phyloP scores from a whole-genome alignment of 2,888 invertebrate genomes.

The Oligia latruncula region DNA sequence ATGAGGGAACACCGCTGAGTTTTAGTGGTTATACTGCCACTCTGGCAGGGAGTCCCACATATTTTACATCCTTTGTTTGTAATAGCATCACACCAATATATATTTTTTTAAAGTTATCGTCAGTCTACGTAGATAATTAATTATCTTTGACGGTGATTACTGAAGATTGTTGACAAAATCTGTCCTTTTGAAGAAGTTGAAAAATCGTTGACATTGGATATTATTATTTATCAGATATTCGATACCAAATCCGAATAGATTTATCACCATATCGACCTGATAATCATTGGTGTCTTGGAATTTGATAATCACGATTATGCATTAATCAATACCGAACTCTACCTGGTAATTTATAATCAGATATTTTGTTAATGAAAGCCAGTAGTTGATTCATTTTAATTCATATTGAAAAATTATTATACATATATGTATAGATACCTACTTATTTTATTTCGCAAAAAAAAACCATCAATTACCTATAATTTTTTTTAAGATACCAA shows the following conservation, averaged over 20 bases:
- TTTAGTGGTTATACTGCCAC: too few species aligned
- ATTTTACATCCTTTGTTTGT: not conserved
- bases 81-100: not conserved
- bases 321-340: slow-evolving; percentile 5
- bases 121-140: not conserved
- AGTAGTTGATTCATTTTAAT: slow-evolving; percentile 16
- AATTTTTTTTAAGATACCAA: not conserved
- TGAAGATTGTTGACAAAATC: not conserved
- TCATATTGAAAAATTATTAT: not conserved
- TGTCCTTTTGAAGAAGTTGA: slow-evolving; percentile 4
- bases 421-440: too few species aligned
- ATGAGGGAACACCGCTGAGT: too few species aligned
- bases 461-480: too few species aligned
- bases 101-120: not conserved
- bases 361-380: slow-evolving; percentile 1
- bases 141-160: not conserved
- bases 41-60: not conserved
- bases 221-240: not conserved
- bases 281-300: slow-evolving; percentile 6
- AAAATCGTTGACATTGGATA: not conserved
- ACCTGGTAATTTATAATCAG: slow-evolving; percentile 4
- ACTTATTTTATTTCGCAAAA: slow-evolving; percentile 6
- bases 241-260: not conserved
- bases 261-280: not conserved
- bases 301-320: slow-evolving; percentile 13